Percentiles rank a stretch among this genome's conserved stretches.
phyloP scores from a whole-genome alignment of 1,140 invertebrate genomes.

The Venturia canescens region DNA sequence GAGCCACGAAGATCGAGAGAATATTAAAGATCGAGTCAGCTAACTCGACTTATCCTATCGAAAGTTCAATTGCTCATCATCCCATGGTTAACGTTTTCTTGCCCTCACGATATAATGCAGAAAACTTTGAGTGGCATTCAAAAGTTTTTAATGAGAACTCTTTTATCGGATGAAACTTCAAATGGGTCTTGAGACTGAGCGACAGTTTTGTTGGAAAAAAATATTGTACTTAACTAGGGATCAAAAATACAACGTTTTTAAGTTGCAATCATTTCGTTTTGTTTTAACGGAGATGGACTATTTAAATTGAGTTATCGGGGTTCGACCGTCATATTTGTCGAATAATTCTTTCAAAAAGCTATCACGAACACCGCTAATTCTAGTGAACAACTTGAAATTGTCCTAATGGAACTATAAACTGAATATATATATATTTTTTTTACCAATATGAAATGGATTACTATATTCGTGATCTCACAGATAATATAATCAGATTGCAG shows the following conservation, averaged over 20 bases:
- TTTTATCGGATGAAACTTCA: constrained; percentile 55
- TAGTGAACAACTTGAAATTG: no score
- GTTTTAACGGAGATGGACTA: not conserved
- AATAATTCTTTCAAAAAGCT: no score
- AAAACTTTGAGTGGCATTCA: constrained; percentile 25
- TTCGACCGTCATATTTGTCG: no score
- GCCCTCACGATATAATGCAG: not conserved
- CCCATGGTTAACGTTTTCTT: not conserved
- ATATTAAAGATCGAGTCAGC: constrained; percentile 21
- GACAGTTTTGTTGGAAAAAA: constrained; percentile 36
- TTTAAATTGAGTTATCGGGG: no score
- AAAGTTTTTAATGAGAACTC: constrained; percentile 52
- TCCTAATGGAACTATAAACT: no score
- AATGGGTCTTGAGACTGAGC: constrained; percentile 41
- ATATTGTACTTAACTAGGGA: constrained; percentile 4
- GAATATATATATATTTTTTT: not conserved
- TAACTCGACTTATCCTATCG: constrained; percentile 31
- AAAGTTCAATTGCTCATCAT: constrained; percentile 28
- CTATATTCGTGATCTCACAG: not conserved
- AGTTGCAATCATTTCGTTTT: not conserved
- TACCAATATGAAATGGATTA: not conserved
- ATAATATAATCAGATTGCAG: constrained; percentile 19
- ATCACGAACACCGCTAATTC: no score
- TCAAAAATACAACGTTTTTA: not conserved
- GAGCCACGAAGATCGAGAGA: constrained; percentile 1